Evolutionary conservation across 2,888 invertebrate genomes (phyloP), one percentile per base, ranked within the genome.

Genomic region (Tetheella fluctuosa): DNA sequence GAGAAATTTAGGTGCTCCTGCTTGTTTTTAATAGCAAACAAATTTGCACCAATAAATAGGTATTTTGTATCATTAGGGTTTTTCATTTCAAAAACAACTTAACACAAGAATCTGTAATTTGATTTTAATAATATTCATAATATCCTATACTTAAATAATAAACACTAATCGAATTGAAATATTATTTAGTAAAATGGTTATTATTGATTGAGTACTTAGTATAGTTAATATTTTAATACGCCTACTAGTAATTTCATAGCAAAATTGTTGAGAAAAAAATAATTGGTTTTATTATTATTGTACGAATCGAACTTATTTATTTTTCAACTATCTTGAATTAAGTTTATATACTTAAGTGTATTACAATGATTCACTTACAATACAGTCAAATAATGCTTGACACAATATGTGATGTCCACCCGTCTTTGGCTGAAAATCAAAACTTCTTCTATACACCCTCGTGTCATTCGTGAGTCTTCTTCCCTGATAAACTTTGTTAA

Each of bases 401-500:
- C 80, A 82, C 6, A 71, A 59, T 20, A 89, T 61, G 23, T 77
- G 80, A 54, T 88, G 89, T 0, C 84, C 85, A 0, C 60, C 61
- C 0, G 59, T 12, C 15, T 63, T 65, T 0, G 86, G 63, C 0
- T 64, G 68, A 57, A 77, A 82, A 4, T 77, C 68, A 59, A 90
- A 89, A 39, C 56, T 65, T 60, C 77, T 82, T 17, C 72, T 71
- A 59, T 77, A 89, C 0, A 89, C 83, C 23, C 84, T 75, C 6
- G 56, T 74, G 62, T 89, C 88, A 1, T 78, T 76, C 2, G 55
- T 30, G 2, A 60, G 59, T 56, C 77, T 73, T 0, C 58, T 6
- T 0, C 90, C 90, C 58, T 90, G 90, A 63, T 81, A 85, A 13
- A 90, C 56, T n/a, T 66, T 83, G 6, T 70, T 71, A 59, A 73